Conservation (phyloP, 2,797 vertebrate genomes). For the Tympanoctomys barrerae region DNA sequence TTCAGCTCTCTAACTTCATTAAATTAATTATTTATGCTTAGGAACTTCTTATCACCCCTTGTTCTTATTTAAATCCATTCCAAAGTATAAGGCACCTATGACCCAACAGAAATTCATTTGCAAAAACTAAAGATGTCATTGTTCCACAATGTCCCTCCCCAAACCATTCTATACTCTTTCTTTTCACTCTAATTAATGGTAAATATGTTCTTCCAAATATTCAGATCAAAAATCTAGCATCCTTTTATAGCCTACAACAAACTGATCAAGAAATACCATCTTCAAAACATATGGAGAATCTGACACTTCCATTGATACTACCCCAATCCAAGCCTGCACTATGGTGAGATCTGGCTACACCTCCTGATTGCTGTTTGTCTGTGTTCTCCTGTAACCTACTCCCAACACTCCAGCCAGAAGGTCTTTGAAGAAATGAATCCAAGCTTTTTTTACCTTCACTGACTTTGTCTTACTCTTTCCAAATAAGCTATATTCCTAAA, state of each 20-base stretch:
- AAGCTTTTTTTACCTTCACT: neutral
- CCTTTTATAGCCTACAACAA: neutral
- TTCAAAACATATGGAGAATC: neutral
- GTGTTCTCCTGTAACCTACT: neutral
- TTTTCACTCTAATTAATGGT: neutral
- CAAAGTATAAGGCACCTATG: neutral
- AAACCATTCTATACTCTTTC: neutral
- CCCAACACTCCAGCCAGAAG: too few relatives aligned
- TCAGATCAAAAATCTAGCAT: neutral
- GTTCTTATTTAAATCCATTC: neutral
- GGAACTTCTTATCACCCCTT: neutral
- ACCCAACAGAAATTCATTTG: neutral
- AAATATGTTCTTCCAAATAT: neutral
- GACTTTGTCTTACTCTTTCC: neutral
- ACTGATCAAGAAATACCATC: neutral
- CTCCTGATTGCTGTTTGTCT: neutral
- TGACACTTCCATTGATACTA: neutral
- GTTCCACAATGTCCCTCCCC: neutral
- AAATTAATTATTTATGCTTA: constrained; percentile 9
- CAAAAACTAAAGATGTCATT: neutral
- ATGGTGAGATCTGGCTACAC: rapidly evolving
- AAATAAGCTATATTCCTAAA: neutral
- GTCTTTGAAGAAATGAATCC: constrained; percentile 14
- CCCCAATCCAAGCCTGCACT: neutral
- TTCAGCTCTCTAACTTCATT: neutral